These are phyloP conservation scores for Protodeltote pygarga DNA, from an alignment of 2,888 invertebrate genomes.

Conservation along the genomic window DNA sequence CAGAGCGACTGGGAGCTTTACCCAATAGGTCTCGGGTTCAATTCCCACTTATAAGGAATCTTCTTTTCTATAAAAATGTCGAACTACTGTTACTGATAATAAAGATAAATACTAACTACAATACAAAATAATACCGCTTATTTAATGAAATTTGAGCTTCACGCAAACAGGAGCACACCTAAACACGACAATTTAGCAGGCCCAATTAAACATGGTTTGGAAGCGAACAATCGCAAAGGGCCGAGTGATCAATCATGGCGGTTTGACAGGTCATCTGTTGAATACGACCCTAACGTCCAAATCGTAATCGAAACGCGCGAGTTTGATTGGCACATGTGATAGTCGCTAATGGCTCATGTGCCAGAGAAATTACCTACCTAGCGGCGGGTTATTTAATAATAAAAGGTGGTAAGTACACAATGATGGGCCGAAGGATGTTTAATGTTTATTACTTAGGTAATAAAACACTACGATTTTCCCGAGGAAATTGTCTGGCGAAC, in stretches of 20 bases:
- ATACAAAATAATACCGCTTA: too few species aligned
- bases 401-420: neutral
- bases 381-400: neutral
- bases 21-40: too few species aligned
- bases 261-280: slow-evolving; percentile 50
- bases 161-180: too few species aligned
- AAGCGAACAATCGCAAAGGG: slow-evolving; percentile 46
- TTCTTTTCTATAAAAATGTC: too few species aligned
- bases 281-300: slow-evolving; percentile 38
- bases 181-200: slow-evolving; percentile 22
- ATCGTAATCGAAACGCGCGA: slow-evolving; percentile 41
- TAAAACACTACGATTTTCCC: neutral
- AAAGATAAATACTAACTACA: too few species aligned
- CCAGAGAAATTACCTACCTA: slow-evolving; percentile 12
- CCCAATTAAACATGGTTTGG: slow-evolving; percentile 53
- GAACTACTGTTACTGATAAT: too few species aligned
- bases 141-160: too few species aligned
- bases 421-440: neutral
- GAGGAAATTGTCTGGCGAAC: neutral
- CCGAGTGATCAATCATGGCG: slow-evolving; percentile 46
- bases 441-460: too few species aligned
- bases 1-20: too few species aligned
- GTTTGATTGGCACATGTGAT: slow-evolving; percentile 46
- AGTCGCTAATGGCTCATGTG: slow-evolving; percentile 39
- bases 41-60: too few species aligned